A percentile compares a stretch with the other conserved stretches of the same genome.
phyloP scores from a whole-genome alignment of 2,888 invertebrate species.

The Cotesia congregata region DNA sequence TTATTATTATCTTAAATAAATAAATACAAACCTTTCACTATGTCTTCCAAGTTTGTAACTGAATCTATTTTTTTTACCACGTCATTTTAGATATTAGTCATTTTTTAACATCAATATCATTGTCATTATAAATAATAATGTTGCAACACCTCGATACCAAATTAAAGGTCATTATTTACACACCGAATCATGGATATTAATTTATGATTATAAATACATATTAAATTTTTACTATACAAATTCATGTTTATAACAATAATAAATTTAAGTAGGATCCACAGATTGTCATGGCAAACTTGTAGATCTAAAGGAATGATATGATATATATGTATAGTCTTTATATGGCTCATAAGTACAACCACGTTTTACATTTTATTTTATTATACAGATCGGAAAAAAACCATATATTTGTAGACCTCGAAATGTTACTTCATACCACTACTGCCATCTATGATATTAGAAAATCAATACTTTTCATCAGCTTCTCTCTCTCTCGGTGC shows the following conservation, averaged over 20 bases:
- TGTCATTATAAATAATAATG: constrained; percentile 43
- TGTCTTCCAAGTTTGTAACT: constrained; percentile 40
- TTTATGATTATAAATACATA: constrained; percentile 41
- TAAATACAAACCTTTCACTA: constrained; percentile 45
- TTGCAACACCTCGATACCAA: constrained; percentile 2
- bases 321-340: background rate
- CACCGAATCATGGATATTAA: background rate
- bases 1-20: constrained; percentile 28
- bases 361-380: background rate
- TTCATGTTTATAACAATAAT: constrained; percentile 59
- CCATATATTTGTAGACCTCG: too few species aligned
- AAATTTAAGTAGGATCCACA: constrained; percentile 55
- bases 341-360: constrained; percentile 1
- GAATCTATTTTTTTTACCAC: constrained; percentile 57
- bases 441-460: too few species aligned
- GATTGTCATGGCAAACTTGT: constrained; percentile 49
- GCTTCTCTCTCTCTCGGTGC: too few species aligned
- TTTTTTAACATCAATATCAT: constrained; percentile 51
- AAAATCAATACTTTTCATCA: too few species aligned
- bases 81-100: constrained; percentile 60
- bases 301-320: constrained; percentile 20
- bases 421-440: too few species aligned
- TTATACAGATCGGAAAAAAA: background rate
- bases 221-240: constrained; percentile 53
- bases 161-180: constrained; percentile 27